Base-by-base conservation (phyloP, 1,140 invertebrate genomes). In the Calycopis cecrops region DNA sequence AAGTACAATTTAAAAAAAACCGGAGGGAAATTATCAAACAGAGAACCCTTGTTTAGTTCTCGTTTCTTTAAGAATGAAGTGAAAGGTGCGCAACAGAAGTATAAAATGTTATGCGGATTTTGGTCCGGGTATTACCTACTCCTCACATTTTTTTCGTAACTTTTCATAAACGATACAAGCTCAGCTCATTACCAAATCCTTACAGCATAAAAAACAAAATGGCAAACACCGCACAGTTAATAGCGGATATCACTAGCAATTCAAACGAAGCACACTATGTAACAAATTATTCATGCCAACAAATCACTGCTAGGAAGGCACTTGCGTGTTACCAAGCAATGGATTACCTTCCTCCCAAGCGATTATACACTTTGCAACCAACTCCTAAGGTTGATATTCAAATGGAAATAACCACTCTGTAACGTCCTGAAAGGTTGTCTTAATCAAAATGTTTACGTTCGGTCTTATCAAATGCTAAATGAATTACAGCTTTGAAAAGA, bases 271-370 rank as follows among this genome's bases (percentile, higher is more conserved):
- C 12, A 44, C 40, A 44, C 52, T 57, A 52, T 44, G 56, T 52
- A 58, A 58, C 42, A 50, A 58, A 56, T 58, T 58, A 34, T 58
- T 52, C 50, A 28, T 52, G 47, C 50, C 48, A 58, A 58, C 50
- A 40, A 57, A 52, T 58, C 56, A 52, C 56, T 50, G 50, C 50
- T 44, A 49, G 56, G 56, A 58, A 58, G 52, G 49, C 49, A 40
- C 35, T 57, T 38, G 56, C 56, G 56, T 57, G 56, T 37, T 34
- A 48, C 56, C 49, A 14, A 37, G 14, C 16, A 35, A 47, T 57
- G 47, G 47, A 42, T 44, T 44, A 44, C 14, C 40, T 8, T 6
- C 12, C 4, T 28, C 28, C 18, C 16, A 38, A 11, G 7, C 11
- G 7, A 52, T 17, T 48, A 11, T 51, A 52, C 9, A 28, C 56